Percentiles rank a stretch among this genome's conserved stretches.
phyloP scores from a whole-genome alignment of 2,888 invertebrate species.

The Brachyptera putata region DNA sequence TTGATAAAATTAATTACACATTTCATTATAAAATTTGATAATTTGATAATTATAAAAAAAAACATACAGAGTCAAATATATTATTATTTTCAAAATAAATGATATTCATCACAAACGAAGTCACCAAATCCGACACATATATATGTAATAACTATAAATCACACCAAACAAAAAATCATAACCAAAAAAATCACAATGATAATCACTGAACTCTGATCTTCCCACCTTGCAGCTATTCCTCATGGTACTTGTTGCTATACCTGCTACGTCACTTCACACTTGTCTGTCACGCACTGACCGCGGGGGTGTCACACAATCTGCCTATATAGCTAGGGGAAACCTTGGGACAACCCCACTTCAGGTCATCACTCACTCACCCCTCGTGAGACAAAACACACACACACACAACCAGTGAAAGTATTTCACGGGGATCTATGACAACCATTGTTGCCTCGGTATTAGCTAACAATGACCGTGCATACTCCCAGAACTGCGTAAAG shows the following conservation, averaged over 20 bases:
- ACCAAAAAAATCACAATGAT: neutral
- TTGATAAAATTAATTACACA: too few relatives aligned
- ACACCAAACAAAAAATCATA: neutral
- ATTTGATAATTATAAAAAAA: too few relatives aligned
- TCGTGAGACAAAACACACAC: too few relatives aligned
- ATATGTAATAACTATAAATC: neutral
- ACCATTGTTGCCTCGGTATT: constrained; percentile 2
- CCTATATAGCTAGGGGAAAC: constrained; percentile 22
- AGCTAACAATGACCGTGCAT: constrained; percentile 12
- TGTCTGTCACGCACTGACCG: neutral
- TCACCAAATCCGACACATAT: neutral
- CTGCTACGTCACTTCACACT: neutral
- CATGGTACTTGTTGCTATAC: too few relatives aligned
- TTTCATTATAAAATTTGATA: too few relatives aligned
- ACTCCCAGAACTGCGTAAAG: constrained; percentile 12
- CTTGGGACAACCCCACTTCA: constrained; percentile 14
- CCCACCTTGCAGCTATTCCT: constrained; percentile 21
- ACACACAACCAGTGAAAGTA: constrained; percentile 31
- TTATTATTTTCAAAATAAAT: too few relatives aligned
- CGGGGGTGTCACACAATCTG: constrained; percentile 6
- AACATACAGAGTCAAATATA: too few relatives aligned
- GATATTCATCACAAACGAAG: too few relatives aligned
- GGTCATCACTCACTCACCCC: neutral
- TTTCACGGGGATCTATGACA: neutral
- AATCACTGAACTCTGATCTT: neutral